Base-by-base conservation (phyloP, 2,797 vertebrate species). In the Melanogrammus aeglefinus region DNA sequence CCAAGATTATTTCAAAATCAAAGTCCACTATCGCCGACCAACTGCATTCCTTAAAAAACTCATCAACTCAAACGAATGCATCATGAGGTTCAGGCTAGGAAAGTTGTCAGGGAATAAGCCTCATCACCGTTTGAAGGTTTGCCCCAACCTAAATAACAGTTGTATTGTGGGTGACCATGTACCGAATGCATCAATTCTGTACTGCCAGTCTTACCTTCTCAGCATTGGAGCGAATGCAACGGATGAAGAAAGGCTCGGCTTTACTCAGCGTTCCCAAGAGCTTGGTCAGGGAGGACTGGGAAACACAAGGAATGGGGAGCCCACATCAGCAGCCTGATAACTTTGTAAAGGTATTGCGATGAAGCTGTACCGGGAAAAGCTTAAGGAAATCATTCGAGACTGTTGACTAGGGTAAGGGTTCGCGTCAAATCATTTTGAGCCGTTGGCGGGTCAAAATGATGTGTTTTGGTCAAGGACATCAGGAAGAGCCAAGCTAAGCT, bases 191-290 rank as follows among this genome's bases (percentile, higher is more conserved):
- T 24, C 57, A 24, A 63, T 63, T 63, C 57, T 63, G 21, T 24
- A 63, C 8, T 63, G 21, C 57, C 29, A 14, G 9, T 72, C 38
- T 85, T 14, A 97, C 98, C 97, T 99, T 99, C 86, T 98, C 96
- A 0, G 97, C 96, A 0, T 99, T 99, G 82, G 98, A 99, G 83
- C 98, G 97, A 81, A 99, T 97, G 81, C 98, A 99, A 51, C 98
- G 96, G 83, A 99, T 99, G 88, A 99, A 99, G 91, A 97, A 99
- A 0, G 98, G 98, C 81, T 99, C 98, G 0, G 98, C 98, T 88
- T 92, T 96, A n/a, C 96, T 94, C 86, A 99, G 91, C 0, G 97
- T 96, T 91, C 97, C 97, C 86, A 99, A 78, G 31, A 99, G 94
- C 88, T 99, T 99, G 86, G 94, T 97, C 3, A 98, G 94, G n/a